Conservation (phyloP, 2,888 invertebrate genomes). For the Eupithecia inturbata region DNA sequence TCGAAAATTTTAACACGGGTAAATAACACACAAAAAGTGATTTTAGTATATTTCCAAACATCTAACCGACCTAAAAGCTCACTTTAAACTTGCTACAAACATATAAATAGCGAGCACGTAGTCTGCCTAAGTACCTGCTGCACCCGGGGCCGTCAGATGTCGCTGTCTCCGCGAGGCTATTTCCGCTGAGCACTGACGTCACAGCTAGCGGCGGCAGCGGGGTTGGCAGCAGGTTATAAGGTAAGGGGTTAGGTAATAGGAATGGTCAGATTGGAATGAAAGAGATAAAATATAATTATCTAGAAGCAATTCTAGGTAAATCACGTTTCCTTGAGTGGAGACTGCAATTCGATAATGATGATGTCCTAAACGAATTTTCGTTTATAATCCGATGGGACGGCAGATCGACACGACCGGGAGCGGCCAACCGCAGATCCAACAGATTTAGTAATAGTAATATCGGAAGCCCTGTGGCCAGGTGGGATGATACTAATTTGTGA, state of each 20-base stretch:
- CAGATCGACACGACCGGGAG: too few relatives aligned
- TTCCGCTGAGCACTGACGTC: background rate
- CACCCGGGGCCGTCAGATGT: background rate
- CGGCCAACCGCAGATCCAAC: too few relatives aligned
- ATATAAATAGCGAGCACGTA: background rate
- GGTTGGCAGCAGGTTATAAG: too few relatives aligned
- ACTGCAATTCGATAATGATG: background rate
- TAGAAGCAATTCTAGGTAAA: background rate
- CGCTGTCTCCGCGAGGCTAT: background rate
- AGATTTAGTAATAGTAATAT: too few relatives aligned
- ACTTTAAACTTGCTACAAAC: too few relatives aligned
- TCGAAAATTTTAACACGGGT: too few relatives aligned
- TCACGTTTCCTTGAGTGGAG: background rate
- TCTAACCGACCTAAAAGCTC: background rate
- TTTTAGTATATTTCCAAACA: background rate
- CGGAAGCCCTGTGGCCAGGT: too few relatives aligned
- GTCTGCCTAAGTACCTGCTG: background rate
- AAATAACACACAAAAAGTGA: too few relatives aligned
- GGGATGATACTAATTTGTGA: too few relatives aligned
- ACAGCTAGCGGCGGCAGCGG: background rate
- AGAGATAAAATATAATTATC: background rate
- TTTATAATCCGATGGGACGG: too few relatives aligned
- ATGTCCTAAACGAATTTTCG: background rate
- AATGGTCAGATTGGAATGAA: background rate
- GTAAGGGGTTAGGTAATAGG: background rate